These are phyloP conservation scores for Eidolon dupreanum DNA, from an alignment of 2,797 vertebrate species.

Conservation along the genomic window DNA sequence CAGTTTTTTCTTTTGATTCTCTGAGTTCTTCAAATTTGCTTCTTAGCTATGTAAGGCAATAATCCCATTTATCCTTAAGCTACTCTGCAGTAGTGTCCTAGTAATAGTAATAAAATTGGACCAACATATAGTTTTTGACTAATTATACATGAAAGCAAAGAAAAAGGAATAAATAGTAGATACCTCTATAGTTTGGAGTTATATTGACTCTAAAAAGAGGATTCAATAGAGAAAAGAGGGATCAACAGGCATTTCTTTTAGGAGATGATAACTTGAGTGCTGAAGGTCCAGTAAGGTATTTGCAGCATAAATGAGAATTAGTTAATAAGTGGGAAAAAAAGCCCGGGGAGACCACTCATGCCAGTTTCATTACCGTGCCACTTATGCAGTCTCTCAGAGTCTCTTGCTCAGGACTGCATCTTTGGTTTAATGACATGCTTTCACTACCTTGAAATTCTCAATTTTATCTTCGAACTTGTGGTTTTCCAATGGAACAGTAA, in stretches of 20 bases:
- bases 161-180: not conserved
- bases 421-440: not conserved
- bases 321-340: not conserved
- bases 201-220: not conserved
- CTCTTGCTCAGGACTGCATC: not conserved
- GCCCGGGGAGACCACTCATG: not conserved
- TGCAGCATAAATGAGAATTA: not conserved
- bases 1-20: not conserved
- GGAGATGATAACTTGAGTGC: not conserved
- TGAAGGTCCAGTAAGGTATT: not conserved
- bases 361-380: not conserved
- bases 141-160: not conserved
- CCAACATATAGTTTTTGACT: not conserved
- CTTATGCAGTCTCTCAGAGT: not conserved
- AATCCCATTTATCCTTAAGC: not conserved
- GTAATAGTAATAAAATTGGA: not conserved
- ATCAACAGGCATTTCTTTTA: not conserved
- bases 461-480: not conserved
- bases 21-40: not conserved
- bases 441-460: not conserved
- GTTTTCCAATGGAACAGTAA: not conserved
- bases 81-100: not conserved
- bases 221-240: not conserved
- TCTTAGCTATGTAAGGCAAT: not conserved
- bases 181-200: not conserved